Base-by-base conservation (phyloP, 2,888 invertebrate genomes). In the Epsilonema sp. region DNA sequence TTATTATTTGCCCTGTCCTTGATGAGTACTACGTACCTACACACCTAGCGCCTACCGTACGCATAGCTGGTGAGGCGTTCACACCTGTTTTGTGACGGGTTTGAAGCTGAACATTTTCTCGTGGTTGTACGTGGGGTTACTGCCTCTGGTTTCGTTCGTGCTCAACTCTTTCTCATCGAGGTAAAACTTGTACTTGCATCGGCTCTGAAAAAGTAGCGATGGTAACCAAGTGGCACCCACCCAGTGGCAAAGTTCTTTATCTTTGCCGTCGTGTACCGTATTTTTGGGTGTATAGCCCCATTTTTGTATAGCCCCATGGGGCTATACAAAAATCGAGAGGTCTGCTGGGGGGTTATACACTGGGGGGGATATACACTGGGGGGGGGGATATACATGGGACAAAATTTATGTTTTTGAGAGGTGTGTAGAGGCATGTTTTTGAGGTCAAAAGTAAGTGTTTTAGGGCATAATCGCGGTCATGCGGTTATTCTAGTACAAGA, bases 51-150 rank as follows among this genome's bases (percentile, higher is more conserved):
- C 5, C 55, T 55, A 8, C 51, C 26, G 16, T 24, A 13, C 25
- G 42, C 5, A n/a, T n/a, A n/a, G n/a, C n/a, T n/a, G n/a, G n/a
- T 42, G 24, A 50, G 23, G 23, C 50, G 37, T 23, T 22, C 11
- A 37, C 53, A 70, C 69, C 60, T 68, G 65, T 45, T 66, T 54
- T 2, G 70, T 70, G 21, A 66, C 71, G 38, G 70, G 65, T 39
- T 64, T 62, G 54, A 65, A 70, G 3, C 59, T 55, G 55, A 68
- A 68, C 26, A 65, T 56, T 54, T 70, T 67, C 49, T 65, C 65
- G 55, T 70, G 68, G 36, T 67, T 64, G 53, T 68, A 73, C 37
- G 68, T 65, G 1, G 72, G 71, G 55, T 71, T 70, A 39, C 69
- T 69, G 43, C 60, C 59, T 2, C 59, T 58, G 3, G 65, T 61